Evolutionary conservation across 2,888 invertebrate species (phyloP).

Genomic region (Elysia crispata): DNA sequence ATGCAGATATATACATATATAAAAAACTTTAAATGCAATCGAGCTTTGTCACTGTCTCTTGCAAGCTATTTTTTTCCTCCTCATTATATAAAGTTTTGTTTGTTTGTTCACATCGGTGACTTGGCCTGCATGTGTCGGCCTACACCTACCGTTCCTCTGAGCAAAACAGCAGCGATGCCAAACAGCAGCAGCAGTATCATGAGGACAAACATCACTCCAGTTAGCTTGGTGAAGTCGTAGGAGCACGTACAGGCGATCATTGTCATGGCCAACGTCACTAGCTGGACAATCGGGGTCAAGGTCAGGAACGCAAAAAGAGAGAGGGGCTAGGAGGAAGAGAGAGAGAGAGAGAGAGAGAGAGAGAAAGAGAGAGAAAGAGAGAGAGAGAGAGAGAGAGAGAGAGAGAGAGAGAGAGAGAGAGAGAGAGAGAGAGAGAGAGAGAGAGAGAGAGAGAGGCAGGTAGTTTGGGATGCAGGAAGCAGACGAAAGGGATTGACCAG

Average conservation of each 20-base stretch:
- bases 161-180: neutral
- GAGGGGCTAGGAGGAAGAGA: neutral
- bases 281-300: neutral
- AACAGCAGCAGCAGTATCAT: slow-evolving; percentile 26
- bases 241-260: slow-evolving; percentile 19
- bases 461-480: neutral
- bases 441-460: neutral
- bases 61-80: too few species aligned
- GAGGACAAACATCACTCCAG: slow-evolving; percentile 27
- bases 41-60: too few species aligned
- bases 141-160: neutral
- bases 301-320: neutral
- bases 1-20: too few species aligned
- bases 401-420: slow-evolving; percentile 2
- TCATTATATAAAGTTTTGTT: too few species aligned
- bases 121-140: too few species aligned
- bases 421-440: neutral
- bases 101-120: too few species aligned
- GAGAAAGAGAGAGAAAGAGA: neutral
- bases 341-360: neutral
- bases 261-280: slow-evolving; percentile 16
- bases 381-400: neutral
- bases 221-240: slow-evolving; percentile 30
- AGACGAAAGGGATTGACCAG: neutral
- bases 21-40: too few species aligned